A percentile compares a stretch with the other conserved stretches of the same genome.
Evolutionary conservation across 2,888 invertebrate genomes (phyloP).

Genomic region (Polyommatus icarus): DNA sequence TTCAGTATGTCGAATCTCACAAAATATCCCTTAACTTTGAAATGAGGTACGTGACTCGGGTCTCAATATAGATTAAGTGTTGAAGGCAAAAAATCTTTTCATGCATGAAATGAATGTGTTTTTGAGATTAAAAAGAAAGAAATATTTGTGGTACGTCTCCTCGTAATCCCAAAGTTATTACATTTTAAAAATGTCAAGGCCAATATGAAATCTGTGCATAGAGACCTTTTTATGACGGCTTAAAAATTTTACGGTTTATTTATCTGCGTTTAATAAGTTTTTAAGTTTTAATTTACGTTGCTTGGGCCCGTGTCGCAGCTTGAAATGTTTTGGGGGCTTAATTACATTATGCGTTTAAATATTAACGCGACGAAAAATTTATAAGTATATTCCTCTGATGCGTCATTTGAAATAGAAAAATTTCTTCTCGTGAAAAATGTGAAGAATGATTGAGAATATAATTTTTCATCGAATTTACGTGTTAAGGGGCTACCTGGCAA

Average conservation of each 20-base stretch:
- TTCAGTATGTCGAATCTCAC: not conserved
- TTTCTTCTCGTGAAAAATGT: too few relatives aligned
- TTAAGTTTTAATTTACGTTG: slow-evolving; percentile 2
- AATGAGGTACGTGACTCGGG: slow-evolving; percentile 7
- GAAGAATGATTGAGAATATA: too few relatives aligned
- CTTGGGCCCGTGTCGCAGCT: not conserved
- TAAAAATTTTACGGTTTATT: not conserved
- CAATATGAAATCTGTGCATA: not conserved
- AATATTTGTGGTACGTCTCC: slow-evolving; percentile 6
- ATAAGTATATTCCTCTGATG: too few relatives aligned
- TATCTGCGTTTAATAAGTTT: slow-evolving; percentile 4
- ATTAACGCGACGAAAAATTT: too few relatives aligned
- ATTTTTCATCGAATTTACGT: too few relatives aligned
- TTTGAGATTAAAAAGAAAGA: slow-evolving; percentile 29
- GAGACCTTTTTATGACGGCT: not conserved
- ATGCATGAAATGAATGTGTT: slow-evolving; percentile 16
- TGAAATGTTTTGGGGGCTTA: not conserved
- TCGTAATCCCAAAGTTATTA: slow-evolving; percentile 25
- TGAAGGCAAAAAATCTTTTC: slow-evolving; percentile 19
- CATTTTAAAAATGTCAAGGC: slow-evolving; percentile 16
- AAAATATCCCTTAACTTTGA: slow-evolving; percentile 32
- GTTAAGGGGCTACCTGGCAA: too few relatives aligned
- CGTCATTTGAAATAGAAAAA: too few relatives aligned
- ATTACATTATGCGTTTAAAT: not conserved
- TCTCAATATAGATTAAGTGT: slow-evolving; percentile 18